A percentile compares a stretch with the other conserved stretches of the same genome.
Evolutionary conservation across 2,888 invertebrate species (phyloP).

Genomic region (Drosophila sordidula): DNA sequence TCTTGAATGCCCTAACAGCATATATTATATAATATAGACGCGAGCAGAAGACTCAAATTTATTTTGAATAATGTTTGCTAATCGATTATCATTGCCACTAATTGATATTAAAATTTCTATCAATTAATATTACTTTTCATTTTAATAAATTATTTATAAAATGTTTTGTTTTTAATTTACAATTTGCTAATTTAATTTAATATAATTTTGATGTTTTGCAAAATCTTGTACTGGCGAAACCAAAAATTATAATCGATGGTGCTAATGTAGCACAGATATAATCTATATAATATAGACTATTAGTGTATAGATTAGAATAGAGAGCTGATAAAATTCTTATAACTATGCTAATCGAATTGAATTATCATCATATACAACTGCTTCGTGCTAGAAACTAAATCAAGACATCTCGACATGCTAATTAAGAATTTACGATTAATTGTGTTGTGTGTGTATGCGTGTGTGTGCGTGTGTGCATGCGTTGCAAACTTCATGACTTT

Average conservation of each 20-base stretch:
- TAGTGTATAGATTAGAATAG: conserved; percentile 1
- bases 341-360: conserved; percentile 34
- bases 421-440: conserved; percentile 50
- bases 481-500: conserved; percentile 55
- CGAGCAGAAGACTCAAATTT: too few species aligned
- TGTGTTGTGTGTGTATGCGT: neutral
- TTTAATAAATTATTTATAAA: neutral
- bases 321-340: conserved; percentile 23
- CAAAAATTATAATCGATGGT: neutral
- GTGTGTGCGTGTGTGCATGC: conserved; percentile 2
- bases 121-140: too few species aligned
- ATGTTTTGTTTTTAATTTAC: neutral
- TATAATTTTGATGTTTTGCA: neutral
- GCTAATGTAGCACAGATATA: neutral
- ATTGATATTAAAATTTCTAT: too few species aligned
- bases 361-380: conserved; percentile 7
- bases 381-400: conserved; percentile 36
- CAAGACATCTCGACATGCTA: conserved; percentile 43
- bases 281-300: neutral
- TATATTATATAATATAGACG: too few species aligned
- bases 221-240: neutral
- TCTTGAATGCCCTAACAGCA: conserved; percentile 29
- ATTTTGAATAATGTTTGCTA: too few species aligned
- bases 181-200: neutral
- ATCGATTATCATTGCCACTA: too few species aligned